Evolutionary conservation across 23 tunicate genomes (phyloP), one percentile per base, ranked within the genome.

Genomic region (Styela plicata): DNA sequence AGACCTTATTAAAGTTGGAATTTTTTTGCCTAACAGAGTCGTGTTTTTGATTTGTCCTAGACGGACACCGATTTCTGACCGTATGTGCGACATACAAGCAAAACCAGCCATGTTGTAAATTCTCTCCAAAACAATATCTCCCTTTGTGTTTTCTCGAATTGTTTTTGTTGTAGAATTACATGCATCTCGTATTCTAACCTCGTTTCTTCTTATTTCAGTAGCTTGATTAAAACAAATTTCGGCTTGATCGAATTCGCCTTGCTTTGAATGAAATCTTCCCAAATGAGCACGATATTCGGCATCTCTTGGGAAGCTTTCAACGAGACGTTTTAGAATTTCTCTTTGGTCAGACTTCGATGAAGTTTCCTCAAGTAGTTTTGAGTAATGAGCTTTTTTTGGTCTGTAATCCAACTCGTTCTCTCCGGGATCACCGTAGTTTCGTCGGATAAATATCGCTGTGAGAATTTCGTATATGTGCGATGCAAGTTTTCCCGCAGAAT

Each of bases 281-380:
- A 87, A 69, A 65, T 87, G 91, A 32, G 91, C 91, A 2, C 57
- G 85, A 69, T 82, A 87, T 22, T 87, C 86, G 3, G 79, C 91
- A 22, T 87, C 36, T 17, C 67, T 65, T 23, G 91, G 91, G 68
- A 87, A 87, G 26, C 87, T 63, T 24, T 82, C 70, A 29, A 63
- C 79, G 7, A 87, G 66, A 30, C 36, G 20, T 69, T 52, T 37
- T 2, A 87, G 68, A 67, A 87, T 76, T 2, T 37, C 23, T 31
- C 74, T 34, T 30, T 85, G 52, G 37, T 87, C 67, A 25, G 69
- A 34, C 17, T 67, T 1, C 1, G 10, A 36, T 0, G 71, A 82
- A 44, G 77, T 77, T 53, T 87, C 83, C 28, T 87, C 86, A 18
- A 87, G 69, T 18, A 87, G 35, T 34, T 68, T 74, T 2, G 91